Conservation (phyloP, 2,113 vertebrate species). For the Alaudala cheleensis region DNA sequence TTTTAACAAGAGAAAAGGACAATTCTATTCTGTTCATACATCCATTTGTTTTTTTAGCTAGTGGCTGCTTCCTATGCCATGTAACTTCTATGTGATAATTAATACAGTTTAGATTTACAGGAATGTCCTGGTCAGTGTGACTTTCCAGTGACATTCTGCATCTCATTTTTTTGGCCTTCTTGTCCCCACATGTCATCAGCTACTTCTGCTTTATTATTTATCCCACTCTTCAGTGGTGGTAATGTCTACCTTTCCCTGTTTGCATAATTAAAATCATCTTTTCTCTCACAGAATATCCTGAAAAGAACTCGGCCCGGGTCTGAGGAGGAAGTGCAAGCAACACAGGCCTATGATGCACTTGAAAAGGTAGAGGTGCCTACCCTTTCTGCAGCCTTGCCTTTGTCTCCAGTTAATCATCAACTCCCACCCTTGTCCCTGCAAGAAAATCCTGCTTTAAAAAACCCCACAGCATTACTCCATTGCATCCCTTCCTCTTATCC, state of each 20-base stretch:
- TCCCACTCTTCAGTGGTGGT: background rate
- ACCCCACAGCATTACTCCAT: background rate
- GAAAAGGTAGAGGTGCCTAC: slow-evolving; percentile 81
- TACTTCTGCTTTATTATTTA: background rate
- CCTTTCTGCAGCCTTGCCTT: background rate
- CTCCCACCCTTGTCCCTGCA: background rate
- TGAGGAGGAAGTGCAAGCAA: slow-evolving; percentile 85
- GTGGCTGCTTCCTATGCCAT: background rate
- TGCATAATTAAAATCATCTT: background rate
- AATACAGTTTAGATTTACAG: background rate
- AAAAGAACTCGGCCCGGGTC: slow-evolving; percentile 88
- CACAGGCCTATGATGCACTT: slow-evolving; percentile 85
- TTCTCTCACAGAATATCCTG: slow-evolving; percentile 86
- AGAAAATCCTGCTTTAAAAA: background rate
- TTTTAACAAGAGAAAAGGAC: background rate
- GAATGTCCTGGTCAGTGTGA: background rate
- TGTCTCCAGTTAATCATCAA: background rate
- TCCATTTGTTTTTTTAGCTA: background rate
- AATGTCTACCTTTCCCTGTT: background rate
- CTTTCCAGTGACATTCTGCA: background rate
- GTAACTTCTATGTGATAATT: background rate
- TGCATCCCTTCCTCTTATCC: background rate
- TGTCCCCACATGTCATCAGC: background rate
- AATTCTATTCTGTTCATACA: background rate
- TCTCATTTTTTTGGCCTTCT: background rate